Conservation (phyloP, 2,113 vertebrate species). For the Murina feae region DNA sequence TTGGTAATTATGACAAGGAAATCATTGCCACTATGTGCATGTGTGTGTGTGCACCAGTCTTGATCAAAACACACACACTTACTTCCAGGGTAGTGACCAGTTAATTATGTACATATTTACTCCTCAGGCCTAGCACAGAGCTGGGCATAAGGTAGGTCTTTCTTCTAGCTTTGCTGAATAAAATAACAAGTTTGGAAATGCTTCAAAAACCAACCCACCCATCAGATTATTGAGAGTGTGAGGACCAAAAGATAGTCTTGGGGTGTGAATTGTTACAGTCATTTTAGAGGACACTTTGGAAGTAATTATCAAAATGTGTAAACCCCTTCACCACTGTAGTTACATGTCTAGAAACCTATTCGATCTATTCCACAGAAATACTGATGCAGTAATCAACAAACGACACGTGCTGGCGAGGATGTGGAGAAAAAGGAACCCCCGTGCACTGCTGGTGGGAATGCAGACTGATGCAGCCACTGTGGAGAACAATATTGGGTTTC, state of each 20-base stretch:
- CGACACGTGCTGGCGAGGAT: too few relatives aligned
- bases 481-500: too few relatives aligned
- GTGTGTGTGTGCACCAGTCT: neutral
- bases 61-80: neutral
- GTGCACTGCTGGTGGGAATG: too few relatives aligned
- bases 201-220: neutral
- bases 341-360: neutral
- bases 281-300: neutral
- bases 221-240: neutral
- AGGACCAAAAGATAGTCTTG: neutral
- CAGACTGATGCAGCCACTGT: too few relatives aligned
- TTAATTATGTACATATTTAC: neutral
- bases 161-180: neutral
- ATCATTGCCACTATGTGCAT: too few relatives aligned
- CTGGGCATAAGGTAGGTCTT: neutral
- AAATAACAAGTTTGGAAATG: constrained; percentile 22
- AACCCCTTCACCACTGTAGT: neutral
- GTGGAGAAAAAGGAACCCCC: too few relatives aligned
- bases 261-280: neutral
- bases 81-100: neutral
- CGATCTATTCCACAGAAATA: neutral
- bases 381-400: neutral
- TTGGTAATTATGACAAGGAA: neutral
- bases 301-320: neutral
- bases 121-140: neutral